Evolutionary conservation across 1,140 invertebrate genomes (phyloP).

Genomic region (Thaumetopoea pityocampa): DNA sequence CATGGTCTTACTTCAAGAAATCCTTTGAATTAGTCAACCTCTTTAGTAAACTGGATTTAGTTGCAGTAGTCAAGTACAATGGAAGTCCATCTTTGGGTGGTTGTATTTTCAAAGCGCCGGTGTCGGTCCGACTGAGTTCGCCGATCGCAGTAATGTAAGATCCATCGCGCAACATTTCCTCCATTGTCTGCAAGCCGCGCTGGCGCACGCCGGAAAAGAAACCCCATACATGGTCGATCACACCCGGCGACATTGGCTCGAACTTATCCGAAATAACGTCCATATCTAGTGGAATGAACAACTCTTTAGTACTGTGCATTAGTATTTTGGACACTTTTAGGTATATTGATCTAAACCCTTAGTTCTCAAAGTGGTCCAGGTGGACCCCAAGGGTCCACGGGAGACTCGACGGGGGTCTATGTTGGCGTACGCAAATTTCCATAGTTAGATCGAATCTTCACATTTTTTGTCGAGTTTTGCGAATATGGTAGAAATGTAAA

Average conservation of each 20-base stretch:
- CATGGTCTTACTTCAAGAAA: slow-evolving; percentile 72
- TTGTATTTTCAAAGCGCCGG: slow-evolving; percentile 79
- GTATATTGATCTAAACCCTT: no score
- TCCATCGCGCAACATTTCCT: slow-evolving; percentile 86
- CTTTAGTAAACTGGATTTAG: slow-evolving; percentile 80
- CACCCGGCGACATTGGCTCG: slow-evolving; percentile 81
- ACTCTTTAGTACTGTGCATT: no score
- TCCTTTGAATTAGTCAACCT: slow-evolving; percentile 81
- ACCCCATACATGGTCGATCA: slow-evolving; percentile 87
- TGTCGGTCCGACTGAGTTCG: slow-evolving; percentile 78
- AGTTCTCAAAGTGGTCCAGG: no score
- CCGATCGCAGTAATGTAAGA: slow-evolving; percentile 86
- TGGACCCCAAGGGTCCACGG: no score
- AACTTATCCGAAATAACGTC: slow-evolving; percentile 86
- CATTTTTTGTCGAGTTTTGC: no score
- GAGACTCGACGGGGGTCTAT: no score
- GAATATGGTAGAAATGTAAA: no score
- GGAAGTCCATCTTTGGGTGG: slow-evolving; percentile 82
- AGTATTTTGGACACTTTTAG: no score
- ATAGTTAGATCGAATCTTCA: no score
- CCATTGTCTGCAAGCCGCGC: slow-evolving; percentile 85
- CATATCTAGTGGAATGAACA: slow-evolving; percentile 74
- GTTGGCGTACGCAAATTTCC: no score
- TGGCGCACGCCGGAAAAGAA: slow-evolving; percentile 86
- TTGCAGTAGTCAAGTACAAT: slow-evolving; percentile 83